A percentile compares a stretch with the other conserved stretches of the same genome.
phyloP scores from a whole-genome alignment of 2,888 invertebrate species.

The Caenorhabditis zanzibari region DNA sequence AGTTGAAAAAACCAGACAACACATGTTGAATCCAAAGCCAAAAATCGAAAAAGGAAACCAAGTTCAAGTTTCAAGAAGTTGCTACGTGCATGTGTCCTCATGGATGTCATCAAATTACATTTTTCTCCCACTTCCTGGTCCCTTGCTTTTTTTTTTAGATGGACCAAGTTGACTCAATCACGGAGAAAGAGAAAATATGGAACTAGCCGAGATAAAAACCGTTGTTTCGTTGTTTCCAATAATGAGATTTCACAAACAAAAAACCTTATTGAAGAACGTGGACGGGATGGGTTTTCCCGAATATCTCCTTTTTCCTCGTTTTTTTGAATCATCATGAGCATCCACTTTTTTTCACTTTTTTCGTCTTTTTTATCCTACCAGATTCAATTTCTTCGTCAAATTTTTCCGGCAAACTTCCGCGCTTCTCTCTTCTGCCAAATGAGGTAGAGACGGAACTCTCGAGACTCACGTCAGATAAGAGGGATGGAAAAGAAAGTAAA shows the following conservation, averaged over 20 bases:
- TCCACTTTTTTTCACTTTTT: constrained; percentile 47
- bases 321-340: constrained; percentile 48
- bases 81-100: constrained; percentile 19
- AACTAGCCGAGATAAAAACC: constrained; percentile 10
- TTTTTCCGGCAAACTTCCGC: constrained; percentile 34
- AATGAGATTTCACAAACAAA: constrained; percentile 37
- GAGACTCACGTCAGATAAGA: constrained; percentile 38
- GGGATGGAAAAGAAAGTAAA: background rate
- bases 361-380: constrained; percentile 8
- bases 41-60: constrained; percentile 6
- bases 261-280: constrained; percentile 18
- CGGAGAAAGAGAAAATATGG: background rate
- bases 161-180: constrained; percentile 19
- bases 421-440: constrained; percentile 22
- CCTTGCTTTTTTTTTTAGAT: background rate
- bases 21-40: background rate
- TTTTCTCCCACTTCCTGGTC: constrained; percentile 31
- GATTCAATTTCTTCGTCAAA: constrained; percentile 50
- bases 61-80: constrained; percentile 37
- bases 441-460: constrained; percentile 29
- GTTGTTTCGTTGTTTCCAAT: constrained; percentile 38
- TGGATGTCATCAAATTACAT: constrained; percentile 38
- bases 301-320: constrained; percentile 13
- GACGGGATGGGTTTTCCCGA: constrained; percentile 12
- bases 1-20: background rate